These are phyloP conservation scores for Siderastrea siderea DNA, from an alignment of 92 coral and sea anemone species.

Conservation along the genomic window DNA sequence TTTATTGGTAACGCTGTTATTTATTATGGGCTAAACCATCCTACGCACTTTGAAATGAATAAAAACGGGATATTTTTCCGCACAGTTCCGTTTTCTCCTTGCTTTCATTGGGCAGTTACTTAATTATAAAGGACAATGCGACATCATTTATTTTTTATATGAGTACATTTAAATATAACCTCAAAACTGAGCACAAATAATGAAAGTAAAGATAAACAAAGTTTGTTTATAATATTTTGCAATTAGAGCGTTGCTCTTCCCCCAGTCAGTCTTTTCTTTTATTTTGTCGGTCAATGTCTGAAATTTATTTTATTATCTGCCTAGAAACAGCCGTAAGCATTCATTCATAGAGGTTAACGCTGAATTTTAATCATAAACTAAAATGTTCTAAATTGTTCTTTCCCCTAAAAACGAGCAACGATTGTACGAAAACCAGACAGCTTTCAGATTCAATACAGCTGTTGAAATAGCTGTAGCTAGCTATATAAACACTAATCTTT, in stretches of 20 bases:
- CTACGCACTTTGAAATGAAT: not conserved
- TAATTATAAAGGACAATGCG: not conserved
- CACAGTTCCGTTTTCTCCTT: not conserved
- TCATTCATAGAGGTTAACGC: not conserved
- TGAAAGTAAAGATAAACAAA: conserved; percentile 3
- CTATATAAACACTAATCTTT: too few relatives aligned
- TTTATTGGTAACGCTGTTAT: not conserved
- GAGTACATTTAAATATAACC: not conserved
- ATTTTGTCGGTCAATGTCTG: not conserved
- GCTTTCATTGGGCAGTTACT: not conserved
- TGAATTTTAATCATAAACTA: too few relatives aligned
- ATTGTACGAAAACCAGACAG: not conserved
- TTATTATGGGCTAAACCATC: not conserved
- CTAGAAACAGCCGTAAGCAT: not conserved
- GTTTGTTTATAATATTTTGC: conserved; percentile 4
- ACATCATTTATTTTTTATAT: not conserved
- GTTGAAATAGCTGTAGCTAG: too few relatives aligned
- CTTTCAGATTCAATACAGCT: not conserved
- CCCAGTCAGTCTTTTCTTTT: not conserved
- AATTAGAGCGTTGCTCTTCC: not conserved
- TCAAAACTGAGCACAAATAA: not conserved
- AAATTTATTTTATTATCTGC: not conserved
- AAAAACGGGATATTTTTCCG: not conserved
- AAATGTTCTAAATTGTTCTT: too few relatives aligned
- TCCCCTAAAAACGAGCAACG: too few relatives aligned